phyloP scores from a whole-genome alignment of 2,797 vertebrate genomes.

The Champsocephalus gunnari region DNA sequence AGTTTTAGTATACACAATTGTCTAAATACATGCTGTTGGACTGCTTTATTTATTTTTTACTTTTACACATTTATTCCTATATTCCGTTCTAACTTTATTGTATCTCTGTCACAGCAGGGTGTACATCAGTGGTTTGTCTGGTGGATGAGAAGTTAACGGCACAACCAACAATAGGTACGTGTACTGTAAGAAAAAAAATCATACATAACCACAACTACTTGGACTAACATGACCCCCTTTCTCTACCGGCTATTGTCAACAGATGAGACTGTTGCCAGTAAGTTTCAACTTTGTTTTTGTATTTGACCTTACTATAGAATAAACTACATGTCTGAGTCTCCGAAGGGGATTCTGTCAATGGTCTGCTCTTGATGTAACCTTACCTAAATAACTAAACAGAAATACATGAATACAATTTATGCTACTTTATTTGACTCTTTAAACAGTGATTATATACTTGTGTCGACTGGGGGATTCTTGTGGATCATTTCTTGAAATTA shows the following conservation, averaged over 20 bases:
- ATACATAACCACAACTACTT: not conserved
- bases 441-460: conserved; percentile 38
- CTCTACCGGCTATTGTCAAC: conserved; percentile 49
- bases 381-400: conserved; percentile 5
- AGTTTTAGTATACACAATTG: not conserved
- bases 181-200: not conserved
- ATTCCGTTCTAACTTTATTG: not conserved
- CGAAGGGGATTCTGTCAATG: not conserved
- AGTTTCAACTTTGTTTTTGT: conserved; percentile 43
- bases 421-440: conserved; percentile 4
- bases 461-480: conserved; percentile 33
- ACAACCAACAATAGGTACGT: conserved; percentile 47
- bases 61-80: not conserved
- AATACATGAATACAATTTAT: not conserved
- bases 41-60: not conserved
- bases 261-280: conserved; percentile 8
- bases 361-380: not conserved
- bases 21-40: not conserved
- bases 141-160: conserved; percentile 40
- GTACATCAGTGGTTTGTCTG: conserved; percentile 55
- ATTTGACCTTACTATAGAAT: not conserved
- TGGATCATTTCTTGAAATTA: conserved; percentile 52
- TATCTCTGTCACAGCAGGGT: conserved; percentile 29
- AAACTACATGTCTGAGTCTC: not conserved
- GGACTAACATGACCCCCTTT: conserved; percentile 25